Conservation (phyloP, 2,797 vertebrate species). For the Diceros bicornis region DNA sequence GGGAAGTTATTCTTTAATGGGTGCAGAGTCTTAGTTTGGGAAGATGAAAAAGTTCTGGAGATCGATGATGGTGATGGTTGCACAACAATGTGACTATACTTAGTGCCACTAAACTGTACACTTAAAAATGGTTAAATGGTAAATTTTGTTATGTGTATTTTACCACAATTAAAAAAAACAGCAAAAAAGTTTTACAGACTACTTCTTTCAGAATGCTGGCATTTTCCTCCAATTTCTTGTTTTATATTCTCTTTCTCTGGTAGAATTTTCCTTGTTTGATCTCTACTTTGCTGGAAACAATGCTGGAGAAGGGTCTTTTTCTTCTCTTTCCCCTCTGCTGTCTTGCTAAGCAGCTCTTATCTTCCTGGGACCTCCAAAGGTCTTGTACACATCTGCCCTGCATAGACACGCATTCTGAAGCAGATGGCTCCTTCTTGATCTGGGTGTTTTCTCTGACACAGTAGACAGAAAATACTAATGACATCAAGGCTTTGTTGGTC, state of each 20-base stretch:
- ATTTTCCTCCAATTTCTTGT: not conserved
- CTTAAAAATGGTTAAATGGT: not conserved
- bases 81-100: not conserved
- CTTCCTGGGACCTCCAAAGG: not conserved
- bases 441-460: not conserved
- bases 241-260: not conserved
- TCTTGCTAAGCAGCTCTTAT: not conserved
- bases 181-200: not conserved
- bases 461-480: not conserved
- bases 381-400: not conserved
- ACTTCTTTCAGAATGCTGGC: not conserved
- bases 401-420: not conserved
- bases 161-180: not conserved
- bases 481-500: not conserved
- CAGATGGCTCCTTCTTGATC: not conserved
- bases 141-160: not conserved
- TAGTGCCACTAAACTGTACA: not conserved
- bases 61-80: not conserved
- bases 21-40: not conserved
- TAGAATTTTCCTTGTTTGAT: not conserved
- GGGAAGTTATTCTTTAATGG: not conserved
- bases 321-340: not conserved
- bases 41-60: not conserved
- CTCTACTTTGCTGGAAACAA: not conserved
- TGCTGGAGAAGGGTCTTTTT: not conserved